Percentiles rank a stretch among this genome's conserved stretches.
phyloP scores from a whole-genome alignment of 2,113 vertebrate genomes.

The Spilogale gracilis region DNA sequence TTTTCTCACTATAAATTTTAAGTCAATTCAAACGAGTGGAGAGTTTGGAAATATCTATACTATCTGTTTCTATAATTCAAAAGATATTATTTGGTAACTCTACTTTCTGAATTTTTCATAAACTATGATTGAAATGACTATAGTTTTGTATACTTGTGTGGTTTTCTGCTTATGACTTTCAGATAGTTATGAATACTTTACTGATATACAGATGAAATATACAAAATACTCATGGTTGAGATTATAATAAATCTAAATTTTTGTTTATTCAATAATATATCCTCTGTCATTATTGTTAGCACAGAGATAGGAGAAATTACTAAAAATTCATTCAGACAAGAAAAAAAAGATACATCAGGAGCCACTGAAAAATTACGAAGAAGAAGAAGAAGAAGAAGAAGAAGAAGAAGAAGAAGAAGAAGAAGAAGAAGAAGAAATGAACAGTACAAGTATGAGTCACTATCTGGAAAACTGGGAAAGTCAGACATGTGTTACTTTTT shows the following conservation, averaged over 20 bases:
- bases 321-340: neutral
- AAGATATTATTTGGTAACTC: neutral
- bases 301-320: neutral
- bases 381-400: neutral
- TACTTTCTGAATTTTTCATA: neutral
- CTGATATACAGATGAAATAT: neutral
- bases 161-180: neutral
- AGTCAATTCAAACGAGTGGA: neutral
- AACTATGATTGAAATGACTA: neutral
- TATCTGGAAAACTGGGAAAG: neutral
- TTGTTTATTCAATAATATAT: neutral
- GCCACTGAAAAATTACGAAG: neutral
- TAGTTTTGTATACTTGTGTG: neutral
- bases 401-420: too few relatives aligned
- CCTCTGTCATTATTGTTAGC: neutral
- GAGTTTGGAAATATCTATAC: neutral
- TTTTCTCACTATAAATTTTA: constrained; percentile 11
- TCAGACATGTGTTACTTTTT: neutral
- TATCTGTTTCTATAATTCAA: neutral
- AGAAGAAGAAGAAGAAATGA: neutral
- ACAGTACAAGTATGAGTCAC: neutral
- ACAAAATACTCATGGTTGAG: neutral
- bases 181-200: neutral
- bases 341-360: neutral
- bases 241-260: neutral